Evolutionary conservation across 2,797 vertebrate genomes (phyloP), one percentile per base, ranked within the genome.

Genomic region (Ceyx erithaca): DNA sequence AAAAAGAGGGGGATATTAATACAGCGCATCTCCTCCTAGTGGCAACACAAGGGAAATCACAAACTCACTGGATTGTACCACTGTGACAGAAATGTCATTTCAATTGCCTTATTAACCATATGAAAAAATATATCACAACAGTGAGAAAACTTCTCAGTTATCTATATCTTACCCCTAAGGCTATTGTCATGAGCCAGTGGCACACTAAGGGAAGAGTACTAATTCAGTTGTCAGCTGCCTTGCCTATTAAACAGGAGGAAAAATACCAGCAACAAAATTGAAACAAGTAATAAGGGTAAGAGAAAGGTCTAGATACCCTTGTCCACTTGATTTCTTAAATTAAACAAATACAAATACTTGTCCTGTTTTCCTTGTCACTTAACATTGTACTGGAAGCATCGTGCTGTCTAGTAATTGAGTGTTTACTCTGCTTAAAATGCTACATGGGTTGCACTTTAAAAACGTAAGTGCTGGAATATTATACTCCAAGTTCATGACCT

Each of bases 101-200:
- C 98, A 98, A 98, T 99, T 99, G 98, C 93, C 96, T 97, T 98
- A 98, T 98, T 98, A 98, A 97, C 98, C 97, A 96, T 97, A 97
- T 92, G 97, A 98, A 97, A 97, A 98, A 97, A 97, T 98, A 97
- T 97, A 98, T 98, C 97, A 98, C 97, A 98, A 98, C 96, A 97
- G 96, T 95, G 95, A 96, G 97, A 98, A 97, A 98, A 97, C 96
- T 98, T 97, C 98, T 96, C 97, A 98, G 98, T 98, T 98, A 99
- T 99, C 99, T 99, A 98, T 99, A 99, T 99, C 98, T 98, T 98
- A 98, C 97, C 98, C 99, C 99, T 98, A 98, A 99, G 99, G 99
- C 99, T 99, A 99, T 99, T 99, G 99, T 99, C 99, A 99, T 98
- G 98, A 98, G 98, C 98, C 98, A 98, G 98, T 98, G 98, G 98